These are phyloP conservation scores for Mesochorus sp. DNA, from an alignment of 2,888 invertebrate genomes.

Conservation along the genomic window DNA sequence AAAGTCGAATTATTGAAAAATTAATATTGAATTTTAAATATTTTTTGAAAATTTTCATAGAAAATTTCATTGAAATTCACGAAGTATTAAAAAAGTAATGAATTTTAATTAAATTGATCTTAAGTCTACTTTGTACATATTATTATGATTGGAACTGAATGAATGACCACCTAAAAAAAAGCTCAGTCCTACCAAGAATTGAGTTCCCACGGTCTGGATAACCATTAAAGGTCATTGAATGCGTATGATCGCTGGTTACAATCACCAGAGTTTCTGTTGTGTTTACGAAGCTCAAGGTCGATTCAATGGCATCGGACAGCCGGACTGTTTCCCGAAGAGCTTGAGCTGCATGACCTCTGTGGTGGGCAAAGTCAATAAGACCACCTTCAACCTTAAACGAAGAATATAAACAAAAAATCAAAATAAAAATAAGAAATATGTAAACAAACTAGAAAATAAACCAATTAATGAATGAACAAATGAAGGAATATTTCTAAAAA, in stretches of 20 bases:
- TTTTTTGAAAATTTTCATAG: too few relatives aligned
- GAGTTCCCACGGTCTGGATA: constrained; percentile 87
- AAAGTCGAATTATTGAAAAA: too few relatives aligned
- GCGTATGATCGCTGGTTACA: constrained; percentile 93
- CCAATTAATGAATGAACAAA: neutral
- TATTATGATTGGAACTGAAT: too few relatives aligned
- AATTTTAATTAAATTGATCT: too few relatives aligned
- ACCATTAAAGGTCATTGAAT: constrained; percentile 90
- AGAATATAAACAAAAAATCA: neutral
- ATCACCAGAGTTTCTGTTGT: constrained; percentile 90
- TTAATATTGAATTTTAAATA: too few relatives aligned
- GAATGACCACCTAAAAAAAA: neutral
- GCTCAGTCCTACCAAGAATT: constrained; percentile 86
- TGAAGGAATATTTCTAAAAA: too few relatives aligned
- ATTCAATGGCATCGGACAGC: constrained; percentile 90
- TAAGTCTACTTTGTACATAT: too few relatives aligned
- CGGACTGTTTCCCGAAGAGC: constrained; percentile 91
- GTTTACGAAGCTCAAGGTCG: constrained; percentile 85
- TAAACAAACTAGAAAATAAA: neutral
- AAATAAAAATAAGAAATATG: neutral
- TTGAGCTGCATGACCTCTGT: constrained; percentile 89
- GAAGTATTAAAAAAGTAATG: too few relatives aligned
- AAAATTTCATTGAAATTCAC: too few relatives aligned
- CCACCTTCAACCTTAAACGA: constrained; percentile 92
- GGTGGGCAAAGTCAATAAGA: constrained; percentile 93